These are phyloP conservation scores for Seira sanloemensis DNA, from an alignment of 2,888 invertebrate species.

Conservation along the genomic window DNA sequence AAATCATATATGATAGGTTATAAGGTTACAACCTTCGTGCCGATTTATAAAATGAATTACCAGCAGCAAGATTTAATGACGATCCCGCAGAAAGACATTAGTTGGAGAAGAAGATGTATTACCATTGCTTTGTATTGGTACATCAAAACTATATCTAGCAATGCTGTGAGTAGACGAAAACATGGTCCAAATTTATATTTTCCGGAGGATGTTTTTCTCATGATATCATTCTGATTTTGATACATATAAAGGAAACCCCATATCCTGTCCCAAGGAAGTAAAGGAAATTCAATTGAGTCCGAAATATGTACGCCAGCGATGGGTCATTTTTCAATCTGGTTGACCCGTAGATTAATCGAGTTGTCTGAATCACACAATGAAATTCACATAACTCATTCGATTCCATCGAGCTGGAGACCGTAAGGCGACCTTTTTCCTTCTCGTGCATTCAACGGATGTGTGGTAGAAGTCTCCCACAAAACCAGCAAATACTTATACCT, in stretches of 20 bases:
- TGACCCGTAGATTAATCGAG: conserved; percentile 71
- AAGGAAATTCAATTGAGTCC: not conserved
- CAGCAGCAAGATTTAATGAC: too few species aligned
- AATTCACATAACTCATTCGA: conserved; percentile 69
- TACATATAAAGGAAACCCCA: too few species aligned
- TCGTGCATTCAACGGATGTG: conserved; percentile 30
- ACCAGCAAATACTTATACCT: too few species aligned
- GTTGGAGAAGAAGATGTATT: too few species aligned
- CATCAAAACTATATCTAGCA: too few species aligned
- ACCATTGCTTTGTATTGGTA: too few species aligned
- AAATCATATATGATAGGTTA: too few species aligned
- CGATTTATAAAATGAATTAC: too few species aligned
- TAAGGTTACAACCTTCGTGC: too few species aligned
- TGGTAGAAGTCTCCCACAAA: conserved; percentile 3
- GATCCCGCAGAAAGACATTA: too few species aligned
- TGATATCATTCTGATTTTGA: not conserved
- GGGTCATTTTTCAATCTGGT: conserved; percentile 71
- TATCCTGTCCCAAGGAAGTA: conserved; percentile 6
- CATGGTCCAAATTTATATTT: not conserved
- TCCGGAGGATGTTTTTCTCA: not conserved
- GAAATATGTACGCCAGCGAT: too few species aligned
- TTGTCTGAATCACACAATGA: conserved; percentile 69
- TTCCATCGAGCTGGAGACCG: conserved; percentile 18
- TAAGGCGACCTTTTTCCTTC: conserved; percentile 24
- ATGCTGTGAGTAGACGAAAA: too few species aligned